These are phyloP conservation scores for Piprites chloris DNA, from an alignment of 2,113 vertebrate species.

Conservation along the genomic window DNA sequence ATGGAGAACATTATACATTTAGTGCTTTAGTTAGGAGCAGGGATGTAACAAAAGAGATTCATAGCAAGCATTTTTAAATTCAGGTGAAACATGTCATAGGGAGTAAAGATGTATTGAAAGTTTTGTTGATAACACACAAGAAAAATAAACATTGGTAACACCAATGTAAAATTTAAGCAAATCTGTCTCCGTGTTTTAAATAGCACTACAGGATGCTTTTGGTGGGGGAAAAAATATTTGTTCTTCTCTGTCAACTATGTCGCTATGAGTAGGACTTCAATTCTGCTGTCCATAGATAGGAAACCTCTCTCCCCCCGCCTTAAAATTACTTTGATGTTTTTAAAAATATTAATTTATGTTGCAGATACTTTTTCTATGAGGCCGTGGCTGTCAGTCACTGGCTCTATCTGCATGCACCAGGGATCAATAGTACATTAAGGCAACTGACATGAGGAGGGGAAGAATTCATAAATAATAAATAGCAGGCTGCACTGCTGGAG, in stretches of 20 bases:
- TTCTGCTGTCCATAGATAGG: neutral
- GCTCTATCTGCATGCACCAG: slow-evolving; percentile 41
- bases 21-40: neutral
- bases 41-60: neutral
- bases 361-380: neutral
- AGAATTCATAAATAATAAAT: slow-evolving; percentile 90
- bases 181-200: neutral
- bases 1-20: neutral
- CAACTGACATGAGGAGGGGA: slow-evolving; percentile 76
- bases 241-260: neutral
- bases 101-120: neutral
- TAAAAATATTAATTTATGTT: neutral
- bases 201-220: neutral
- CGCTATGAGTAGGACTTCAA: neutral
- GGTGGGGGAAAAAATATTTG: neutral
- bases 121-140: neutral
- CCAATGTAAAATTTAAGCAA: neutral
- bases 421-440: slow-evolving; percentile 83
- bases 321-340: neutral
- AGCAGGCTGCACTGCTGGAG: slow-evolving; percentile 59
- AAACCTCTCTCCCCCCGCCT: accelerated
- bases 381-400: slow-evolving; percentile 38
- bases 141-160: neutral
- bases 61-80: neutral
- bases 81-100: neutral